A percentile compares a stretch with the other conserved stretches of the same genome.
These are phyloP conservation scores for Apolygus lucorum DNA, from an alignment of 1,140 invertebrate genomes.

Conservation along the genomic window DNA sequence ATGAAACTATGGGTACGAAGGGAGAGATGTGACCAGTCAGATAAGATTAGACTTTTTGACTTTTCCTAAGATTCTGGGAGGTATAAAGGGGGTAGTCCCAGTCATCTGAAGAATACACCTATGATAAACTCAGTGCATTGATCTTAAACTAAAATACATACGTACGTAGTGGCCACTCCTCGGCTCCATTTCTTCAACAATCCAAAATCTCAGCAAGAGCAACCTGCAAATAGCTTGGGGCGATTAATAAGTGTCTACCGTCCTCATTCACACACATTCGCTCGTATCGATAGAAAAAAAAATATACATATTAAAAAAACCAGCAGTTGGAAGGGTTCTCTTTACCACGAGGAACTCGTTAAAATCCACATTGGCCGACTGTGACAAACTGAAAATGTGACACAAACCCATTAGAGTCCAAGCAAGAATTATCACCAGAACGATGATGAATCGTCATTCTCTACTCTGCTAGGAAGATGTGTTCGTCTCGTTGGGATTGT, in stretches of 20 bases:
- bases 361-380: constrained; percentile 23
- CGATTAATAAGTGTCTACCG: constrained; percentile 47
- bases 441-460: too few relatives aligned
- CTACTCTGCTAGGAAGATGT: too few relatives aligned
- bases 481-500: too few relatives aligned
- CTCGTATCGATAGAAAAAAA: not conserved
- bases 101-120: too few relatives aligned
- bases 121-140: constrained; percentile 27
- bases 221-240: constrained; percentile 50
- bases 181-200: constrained; percentile 1
- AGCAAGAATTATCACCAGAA: too few relatives aligned
- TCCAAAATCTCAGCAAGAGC: constrained; percentile 7
- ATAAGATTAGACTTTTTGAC: too few relatives aligned
- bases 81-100: too few relatives aligned
- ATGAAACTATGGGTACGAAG: too few relatives aligned
- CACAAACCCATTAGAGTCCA: constrained; percentile 5
- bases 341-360: not conserved
- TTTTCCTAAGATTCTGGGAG: too few relatives aligned
- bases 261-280: constrained; percentile 40
- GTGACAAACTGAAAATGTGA: constrained; percentile 6
- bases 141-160: constrained; percentile 24
- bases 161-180: constrained; percentile 24
- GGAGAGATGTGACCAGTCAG: too few relatives aligned
- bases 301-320: too few relatives aligned
- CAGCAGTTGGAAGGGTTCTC: not conserved